A percentile compares a stretch with the other conserved stretches of the same genome.
phyloP scores from a whole-genome alignment of 1,140 invertebrate species.

The Lycorma delicatula region DNA sequence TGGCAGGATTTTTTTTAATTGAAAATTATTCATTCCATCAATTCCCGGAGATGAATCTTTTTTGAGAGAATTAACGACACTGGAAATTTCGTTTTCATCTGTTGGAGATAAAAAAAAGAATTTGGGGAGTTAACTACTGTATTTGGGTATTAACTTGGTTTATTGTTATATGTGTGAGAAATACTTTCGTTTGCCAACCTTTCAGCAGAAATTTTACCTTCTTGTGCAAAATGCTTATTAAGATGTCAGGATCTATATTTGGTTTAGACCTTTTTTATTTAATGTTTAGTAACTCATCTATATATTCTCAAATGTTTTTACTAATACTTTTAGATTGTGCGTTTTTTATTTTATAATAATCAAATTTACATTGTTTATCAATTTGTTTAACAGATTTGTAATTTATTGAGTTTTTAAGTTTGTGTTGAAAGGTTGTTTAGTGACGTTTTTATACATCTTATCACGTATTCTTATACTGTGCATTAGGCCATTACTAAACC shows the following conservation, averaged over 20 bases:
- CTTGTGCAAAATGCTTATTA: conserved; percentile 1
- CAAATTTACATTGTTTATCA: neutral
- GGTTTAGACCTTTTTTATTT: neutral
- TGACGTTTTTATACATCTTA: neutral
- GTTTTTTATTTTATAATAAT: neutral
- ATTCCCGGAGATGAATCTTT: neutral
- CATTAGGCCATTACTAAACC: neutral
- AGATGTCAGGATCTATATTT: neutral
- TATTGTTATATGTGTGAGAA: neutral
- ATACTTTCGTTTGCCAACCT: neutral
- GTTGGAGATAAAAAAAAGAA: neutral
- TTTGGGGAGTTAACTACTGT: neutral
- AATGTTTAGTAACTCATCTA: neutral
- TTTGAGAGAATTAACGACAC: neutral
- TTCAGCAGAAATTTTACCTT: neutral
- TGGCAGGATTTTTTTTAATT: neutral
- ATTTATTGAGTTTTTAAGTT: neutral
- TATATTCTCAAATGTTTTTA: neutral
- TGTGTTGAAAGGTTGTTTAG: neutral
- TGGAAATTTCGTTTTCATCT: neutral
- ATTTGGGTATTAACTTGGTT: neutral
- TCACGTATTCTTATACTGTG: neutral
- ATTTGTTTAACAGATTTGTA: neutral
- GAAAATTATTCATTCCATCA: neutral
- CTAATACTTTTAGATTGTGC: neutral